phyloP scores from a whole-genome alignment of 2,888 invertebrate genomes.

The Luperina testacea region DNA sequence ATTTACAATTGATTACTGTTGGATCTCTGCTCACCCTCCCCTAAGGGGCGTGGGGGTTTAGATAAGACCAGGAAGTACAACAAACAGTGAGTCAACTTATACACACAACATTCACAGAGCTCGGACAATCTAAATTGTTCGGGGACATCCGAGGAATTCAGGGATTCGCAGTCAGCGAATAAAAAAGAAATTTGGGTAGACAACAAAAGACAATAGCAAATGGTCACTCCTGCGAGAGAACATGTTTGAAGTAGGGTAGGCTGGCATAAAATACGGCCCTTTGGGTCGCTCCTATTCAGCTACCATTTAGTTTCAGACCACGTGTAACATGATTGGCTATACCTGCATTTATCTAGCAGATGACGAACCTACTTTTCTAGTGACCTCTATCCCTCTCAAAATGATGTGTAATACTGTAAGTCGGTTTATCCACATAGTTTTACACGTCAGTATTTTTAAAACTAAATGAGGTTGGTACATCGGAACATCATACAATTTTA shows the following conservation, averaged over 20 bases:
- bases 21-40: conserved; percentile 23
- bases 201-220: conserved; percentile 63
- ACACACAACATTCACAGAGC: conserved; percentile 48
- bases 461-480: background rate
- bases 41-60: conserved; percentile 1
- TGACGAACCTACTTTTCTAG: background rate
- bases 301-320: conserved; percentile 64
- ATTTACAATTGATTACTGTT: conserved; percentile 47
- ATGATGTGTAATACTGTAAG: too few species aligned
- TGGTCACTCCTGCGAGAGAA: conserved; percentile 60
- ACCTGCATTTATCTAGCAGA: conserved; percentile 50
- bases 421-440: background rate
- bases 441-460: background rate
- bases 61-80: conserved; percentile 46
- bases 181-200: conserved; percentile 63
- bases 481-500: background rate
- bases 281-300: conserved; percentile 50
- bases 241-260: conserved; percentile 47
- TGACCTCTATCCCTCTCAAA: background rate
- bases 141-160: conserved; percentile 51
- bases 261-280: conserved; percentile 45
- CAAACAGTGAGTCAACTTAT: conserved; percentile 52
- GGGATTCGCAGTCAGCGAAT: conserved; percentile 55
- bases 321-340: conserved; percentile 63
- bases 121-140: conserved; percentile 53